Evolutionary conservation across 2,113 vertebrate species (phyloP).

Genomic region (Sorex fumeus): DNA sequence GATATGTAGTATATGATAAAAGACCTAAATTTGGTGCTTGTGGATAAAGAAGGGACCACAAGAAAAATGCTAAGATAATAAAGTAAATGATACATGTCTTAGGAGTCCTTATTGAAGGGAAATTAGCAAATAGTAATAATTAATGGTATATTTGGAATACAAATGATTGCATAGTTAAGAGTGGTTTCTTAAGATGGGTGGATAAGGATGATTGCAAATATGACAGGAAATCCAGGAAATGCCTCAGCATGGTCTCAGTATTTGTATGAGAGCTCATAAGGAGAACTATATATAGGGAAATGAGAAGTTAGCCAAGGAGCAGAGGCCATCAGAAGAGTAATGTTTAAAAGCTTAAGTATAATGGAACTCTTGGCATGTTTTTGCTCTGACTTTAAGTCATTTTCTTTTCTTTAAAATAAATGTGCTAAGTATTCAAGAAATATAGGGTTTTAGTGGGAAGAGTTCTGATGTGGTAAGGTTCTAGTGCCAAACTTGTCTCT

Average conservation of each 20-base stretch:
- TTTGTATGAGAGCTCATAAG: neutral
- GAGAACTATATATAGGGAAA: neutral
- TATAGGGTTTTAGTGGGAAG: constrained; percentile 71
- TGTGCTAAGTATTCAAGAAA: constrained; percentile 71
- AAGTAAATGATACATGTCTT: neutral
- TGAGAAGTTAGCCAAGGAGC: constrained; percentile 29
- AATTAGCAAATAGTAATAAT: neutral
- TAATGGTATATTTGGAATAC: neutral
- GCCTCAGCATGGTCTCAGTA: too few relatives aligned
- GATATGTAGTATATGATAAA: neutral
- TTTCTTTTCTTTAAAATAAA: constrained; percentile 71
- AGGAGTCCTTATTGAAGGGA: neutral
- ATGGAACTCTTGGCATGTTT: constrained; percentile 77
- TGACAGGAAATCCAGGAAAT: constrained; percentile 29
- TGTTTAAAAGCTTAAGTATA: constrained; percentile 71
- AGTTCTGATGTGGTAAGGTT: constrained; percentile 56
- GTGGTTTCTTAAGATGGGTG: neutral
- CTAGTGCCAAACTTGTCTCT: constrained; percentile 59
- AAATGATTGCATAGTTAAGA: neutral
- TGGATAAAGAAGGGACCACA: too few relatives aligned
- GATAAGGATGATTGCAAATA: constrained; percentile 6
- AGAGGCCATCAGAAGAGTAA: constrained; percentile 55
- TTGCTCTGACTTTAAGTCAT: constrained; percentile 38
- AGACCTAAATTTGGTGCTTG: neutral
- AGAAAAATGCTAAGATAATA: neutral